Conservation (phyloP, 1,140 invertebrate genomes). For the Bombyx mori region ASM3026992v2 NC_085111.1:14182501-14183000, state of each 20-base stretch:
- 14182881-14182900: slow-evolving; percentile 88
- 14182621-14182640: background rate
- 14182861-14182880: slow-evolving; percentile 64
- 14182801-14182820: no score
- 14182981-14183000: slow-evolving; percentile 82
- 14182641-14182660: no score
- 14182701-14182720: no score
- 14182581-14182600: background rate
- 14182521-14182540: slow-evolving; percentile 59
- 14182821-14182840: background rate
- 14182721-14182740: no score
- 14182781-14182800: no score
- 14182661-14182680: no score
- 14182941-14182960: slow-evolving; percentile 81
- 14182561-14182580: slow-evolving; percentile 44
- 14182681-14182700: no score
- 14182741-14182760: no score
- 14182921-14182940: slow-evolving; percentile 72
- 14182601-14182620: background rate
- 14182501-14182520: slow-evolving; percentile 47
- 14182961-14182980: slow-evolving; percentile 72
- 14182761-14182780: no score
- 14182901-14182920: slow-evolving; percentile 80
- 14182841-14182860: slow-evolving; percentile 2
- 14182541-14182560: slow-evolving; percentile 37